Conservation (phyloP, 2,888 invertebrate species). For the Coleophora flavipennella region DNA sequence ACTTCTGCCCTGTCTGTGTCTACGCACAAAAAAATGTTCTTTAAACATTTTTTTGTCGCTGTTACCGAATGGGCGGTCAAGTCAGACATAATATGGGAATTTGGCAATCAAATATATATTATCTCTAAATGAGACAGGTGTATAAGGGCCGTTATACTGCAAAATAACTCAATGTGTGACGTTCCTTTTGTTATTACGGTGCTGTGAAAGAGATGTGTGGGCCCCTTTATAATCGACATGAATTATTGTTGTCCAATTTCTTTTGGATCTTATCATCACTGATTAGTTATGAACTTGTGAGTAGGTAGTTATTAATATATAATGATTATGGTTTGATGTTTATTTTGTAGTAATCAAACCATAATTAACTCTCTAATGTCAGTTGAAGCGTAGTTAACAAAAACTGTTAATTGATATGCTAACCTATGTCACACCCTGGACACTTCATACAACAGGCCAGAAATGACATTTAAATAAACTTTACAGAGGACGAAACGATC, state of each 20-base stretch:
- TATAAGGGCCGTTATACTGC: constrained; percentile 24
- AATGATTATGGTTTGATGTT: no score
- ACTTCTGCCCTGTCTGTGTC: constrained; percentile 9
- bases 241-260: constrained; percentile 1
- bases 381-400: no score
- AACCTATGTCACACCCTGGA: no score
- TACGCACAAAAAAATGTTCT: constrained; percentile 5
- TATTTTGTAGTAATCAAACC: no score
- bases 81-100: constrained; percentile 28
- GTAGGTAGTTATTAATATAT: no score
- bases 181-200: constrained; percentile 19
- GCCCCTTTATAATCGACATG: not conserved
- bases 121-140: constrained; percentile 54
- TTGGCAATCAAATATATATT: constrained; percentile 71
- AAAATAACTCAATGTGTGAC: constrained; percentile 34
- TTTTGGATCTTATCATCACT: not conserved
- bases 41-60: constrained; percentile 19
- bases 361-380: no score
- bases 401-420: no score
- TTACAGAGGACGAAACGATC: no score
- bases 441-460: no score
- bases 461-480: no score
- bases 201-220: not conserved
- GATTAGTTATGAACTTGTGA: no score
- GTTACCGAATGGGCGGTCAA: constrained; percentile 12